Evolutionary conservation across 2,113 vertebrate species (phyloP), one percentile per base, ranked within the genome.

Genomic region (Psittacus erithacus): DNA sequence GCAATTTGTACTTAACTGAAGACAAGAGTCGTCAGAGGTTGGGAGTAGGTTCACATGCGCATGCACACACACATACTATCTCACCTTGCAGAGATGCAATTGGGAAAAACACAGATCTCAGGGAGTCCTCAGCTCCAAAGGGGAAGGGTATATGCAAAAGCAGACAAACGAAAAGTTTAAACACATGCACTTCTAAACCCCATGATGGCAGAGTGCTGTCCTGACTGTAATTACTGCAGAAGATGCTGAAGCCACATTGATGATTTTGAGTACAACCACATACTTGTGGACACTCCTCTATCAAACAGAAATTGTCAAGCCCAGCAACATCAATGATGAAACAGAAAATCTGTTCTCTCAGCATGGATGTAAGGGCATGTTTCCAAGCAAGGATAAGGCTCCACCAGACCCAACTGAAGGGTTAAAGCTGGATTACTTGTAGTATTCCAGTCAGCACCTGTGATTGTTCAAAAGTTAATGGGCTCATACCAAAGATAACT

Each of bases 301-400:
- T 9, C 47, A 29, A 69, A 22, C 7, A 44, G 2, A 11, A 20
- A 44, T 19, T 50, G 14, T 28, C 67, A 46, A 13, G 6, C 19
- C 41, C 52, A 60, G 50, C 59, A 67, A 13, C 13, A 24, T 6
- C 27, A 25, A 38, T 0, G 2, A 33, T 11, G 9, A 44, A 68
- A 24, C 2, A 2, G 35, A 24, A 88, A 49, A 52, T 1, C 1
- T 2, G 16, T 19, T 19, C 41, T 59, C 44, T 17, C 31, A 6
- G 31, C 29, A 13, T 0, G 2, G 53, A 46, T 2, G 27, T 9
- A 11, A 15, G 12, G 6, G 10, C 23, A 17, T 4, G 2, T 25
- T 73, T 31, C 47, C 8, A 27, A 33, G 31, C 6, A 44, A 31
- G 41, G 11, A 11, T 3, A 49, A 53, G 14, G n/a, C 44, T 62